A percentile compares a stretch with the other conserved stretches of the same genome.
phyloP scores from a whole-genome alignment of 2,113 vertebrate genomes.

The Benitochromis conjunctus region DNA sequence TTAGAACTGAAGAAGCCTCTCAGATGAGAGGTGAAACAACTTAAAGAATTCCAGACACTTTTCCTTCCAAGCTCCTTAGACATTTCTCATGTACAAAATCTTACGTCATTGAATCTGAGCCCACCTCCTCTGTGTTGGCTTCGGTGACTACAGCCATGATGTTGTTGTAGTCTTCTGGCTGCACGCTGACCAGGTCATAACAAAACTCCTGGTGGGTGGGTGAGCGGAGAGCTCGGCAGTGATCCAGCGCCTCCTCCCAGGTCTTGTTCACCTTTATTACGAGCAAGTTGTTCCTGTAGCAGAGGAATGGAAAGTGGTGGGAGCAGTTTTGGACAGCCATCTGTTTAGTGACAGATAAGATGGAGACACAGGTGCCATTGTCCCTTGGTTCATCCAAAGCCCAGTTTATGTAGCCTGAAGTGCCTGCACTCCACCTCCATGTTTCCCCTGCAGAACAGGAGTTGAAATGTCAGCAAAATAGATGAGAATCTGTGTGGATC shows the following conservation, averaged over 20 bases:
- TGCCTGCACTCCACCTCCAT: background rate
- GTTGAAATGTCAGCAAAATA: background rate
- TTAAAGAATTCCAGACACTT: too few species aligned
- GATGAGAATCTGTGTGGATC: background rate
- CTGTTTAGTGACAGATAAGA: background rate
- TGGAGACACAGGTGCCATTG: background rate
- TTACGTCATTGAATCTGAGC: background rate
- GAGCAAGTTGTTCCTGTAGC: background rate
- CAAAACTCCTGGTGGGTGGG: accelerated
- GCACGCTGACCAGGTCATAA: constrained; percentile 23
- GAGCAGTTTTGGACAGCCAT: background rate
- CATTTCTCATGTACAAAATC: too few species aligned
- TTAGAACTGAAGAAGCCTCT: too few species aligned
- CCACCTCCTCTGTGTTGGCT: constrained; percentile 18
- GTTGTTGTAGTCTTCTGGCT: background rate
- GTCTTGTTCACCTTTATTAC: constrained; percentile 33
- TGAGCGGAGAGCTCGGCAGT: background rate
- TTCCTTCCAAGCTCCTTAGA: too few species aligned
- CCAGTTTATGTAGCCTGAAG: background rate
- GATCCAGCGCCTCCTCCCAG: constrained; percentile 35
- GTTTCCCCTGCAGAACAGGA: background rate
- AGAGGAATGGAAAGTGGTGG: background rate
- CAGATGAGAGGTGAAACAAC: too few species aligned
- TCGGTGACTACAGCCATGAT: background rate
- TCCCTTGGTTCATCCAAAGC: accelerated